These are phyloP conservation scores for Podarcis muralis DNA, from an alignment of 2,113 vertebrate species.

Conservation along the genomic window DNA sequence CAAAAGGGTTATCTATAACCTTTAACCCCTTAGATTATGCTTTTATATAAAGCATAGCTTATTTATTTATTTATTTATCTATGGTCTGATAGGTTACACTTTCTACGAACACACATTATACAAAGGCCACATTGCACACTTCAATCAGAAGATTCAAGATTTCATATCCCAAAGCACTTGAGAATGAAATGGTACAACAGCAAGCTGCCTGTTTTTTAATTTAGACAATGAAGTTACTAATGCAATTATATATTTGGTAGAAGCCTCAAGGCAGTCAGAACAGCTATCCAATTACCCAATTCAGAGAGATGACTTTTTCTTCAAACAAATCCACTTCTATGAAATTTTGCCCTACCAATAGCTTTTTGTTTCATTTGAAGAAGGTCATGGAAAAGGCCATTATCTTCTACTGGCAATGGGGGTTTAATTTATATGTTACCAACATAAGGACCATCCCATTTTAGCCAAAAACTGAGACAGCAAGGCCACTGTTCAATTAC, in stretches of 20 bases:
- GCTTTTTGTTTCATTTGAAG: constrained; percentile 67
- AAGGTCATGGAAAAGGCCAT: constrained; percentile 62
- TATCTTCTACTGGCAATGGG: constrained; percentile 65
- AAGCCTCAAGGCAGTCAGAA: constrained; percentile 59
- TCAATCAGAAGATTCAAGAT: constrained; percentile 33
- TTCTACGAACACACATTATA: not conserved
- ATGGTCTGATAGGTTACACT: not conserved
- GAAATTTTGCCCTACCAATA: constrained; percentile 66
- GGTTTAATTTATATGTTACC: constrained; percentile 57
- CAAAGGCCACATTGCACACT: constrained; percentile 49
- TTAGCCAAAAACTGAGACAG: constrained; percentile 56
- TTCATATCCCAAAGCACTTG: constrained; percentile 40
- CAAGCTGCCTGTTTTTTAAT: constrained; percentile 41
- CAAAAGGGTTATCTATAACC: not conserved
- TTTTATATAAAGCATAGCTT: not conserved
- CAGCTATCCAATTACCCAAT: constrained; percentile 65
- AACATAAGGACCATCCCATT: constrained; percentile 65
- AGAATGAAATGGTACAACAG: constrained; percentile 58
- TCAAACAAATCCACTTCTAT: constrained; percentile 61
- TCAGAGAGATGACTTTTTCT: constrained; percentile 66
- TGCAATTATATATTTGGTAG: constrained; percentile 64
- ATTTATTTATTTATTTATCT: constrained; percentile 22
- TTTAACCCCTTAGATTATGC: not conserved
- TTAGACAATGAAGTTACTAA: constrained; percentile 66
- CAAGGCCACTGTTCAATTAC: constrained; percentile 61